A percentile compares a stretch with the other conserved stretches of the same genome.
These are phyloP conservation scores for Dascillus cervinus DNA, from an alignment of 2,888 invertebrate species.

Conservation along the genomic window DNA sequence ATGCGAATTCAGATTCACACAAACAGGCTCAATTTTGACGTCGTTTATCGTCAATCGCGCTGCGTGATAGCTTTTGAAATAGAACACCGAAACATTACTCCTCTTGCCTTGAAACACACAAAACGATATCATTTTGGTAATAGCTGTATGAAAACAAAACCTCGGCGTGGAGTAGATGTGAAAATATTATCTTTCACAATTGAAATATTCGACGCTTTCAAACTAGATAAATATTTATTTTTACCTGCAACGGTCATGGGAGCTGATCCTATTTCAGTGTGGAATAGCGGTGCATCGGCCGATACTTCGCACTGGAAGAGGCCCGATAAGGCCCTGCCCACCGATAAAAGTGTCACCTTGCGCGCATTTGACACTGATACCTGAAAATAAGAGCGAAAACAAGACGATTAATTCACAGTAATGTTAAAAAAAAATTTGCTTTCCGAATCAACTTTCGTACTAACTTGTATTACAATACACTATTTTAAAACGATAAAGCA, in stretches of 20 bases:
- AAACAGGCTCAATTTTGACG: too few relatives aligned
- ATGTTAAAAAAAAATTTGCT: too few relatives aligned
- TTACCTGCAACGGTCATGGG: conserved; percentile 62
- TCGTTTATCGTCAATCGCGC: too few relatives aligned
- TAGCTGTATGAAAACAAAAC: background rate
- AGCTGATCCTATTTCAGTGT: conserved; percentile 56
- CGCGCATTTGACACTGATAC: conserved; percentile 58
- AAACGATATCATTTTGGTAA: background rate
- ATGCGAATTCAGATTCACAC: too few relatives aligned
- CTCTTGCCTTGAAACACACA: too few relatives aligned
- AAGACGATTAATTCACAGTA: background rate
- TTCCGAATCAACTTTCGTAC: too few relatives aligned
- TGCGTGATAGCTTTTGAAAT: background rate
- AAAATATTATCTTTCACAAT: too few relatives aligned
- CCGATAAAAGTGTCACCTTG: conserved; percentile 59
- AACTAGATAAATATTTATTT: background rate
- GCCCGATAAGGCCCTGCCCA: conserved; percentile 59
- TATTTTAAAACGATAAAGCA: too few relatives aligned
- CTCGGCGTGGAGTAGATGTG: background rate
- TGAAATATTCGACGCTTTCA: background rate
- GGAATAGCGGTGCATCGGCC: conserved; percentile 62
- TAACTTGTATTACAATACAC: background rate
- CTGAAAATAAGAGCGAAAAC: conserved; percentile 45
- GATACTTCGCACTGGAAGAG: conserved; percentile 68
- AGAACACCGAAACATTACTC: too few relatives aligned